A percentile compares a stretch with the other conserved stretches of the same genome.
phyloP scores from a whole-genome alignment of 2,888 invertebrate genomes.

The Tuberolachnus salignus region DNA sequence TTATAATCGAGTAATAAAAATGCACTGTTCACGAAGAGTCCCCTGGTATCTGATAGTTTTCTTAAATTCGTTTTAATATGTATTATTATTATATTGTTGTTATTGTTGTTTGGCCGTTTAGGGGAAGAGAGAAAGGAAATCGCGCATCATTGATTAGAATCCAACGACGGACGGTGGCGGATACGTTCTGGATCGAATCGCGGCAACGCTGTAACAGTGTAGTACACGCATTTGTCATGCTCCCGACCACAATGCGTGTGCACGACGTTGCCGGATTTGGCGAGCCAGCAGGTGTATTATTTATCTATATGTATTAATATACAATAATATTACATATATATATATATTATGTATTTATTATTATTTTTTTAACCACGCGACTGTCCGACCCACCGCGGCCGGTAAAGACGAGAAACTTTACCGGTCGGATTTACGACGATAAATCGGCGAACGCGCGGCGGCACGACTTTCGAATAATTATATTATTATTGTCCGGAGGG shows the following conservation, averaged over 20 bases:
- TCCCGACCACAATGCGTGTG: not conserved
- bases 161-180: conserved; percentile 44
- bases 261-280: conserved; percentile 41
- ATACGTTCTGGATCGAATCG: conserved; percentile 10
- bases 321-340: too few relatives aligned
- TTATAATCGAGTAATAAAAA: too few relatives aligned
- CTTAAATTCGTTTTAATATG: too few relatives aligned
- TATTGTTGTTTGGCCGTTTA: conserved; percentile 18
- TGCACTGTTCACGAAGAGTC: too few relatives aligned
- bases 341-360: not conserved
- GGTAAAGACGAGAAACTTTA: conserved; percentile 4
- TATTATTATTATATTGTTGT: conserved; percentile 33
- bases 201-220: conserved; percentile 46
- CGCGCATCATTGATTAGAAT: conserved; percentile 53
- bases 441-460: not conserved
- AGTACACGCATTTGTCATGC: conserved; percentile 41
- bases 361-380: not conserved
- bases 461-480: not conserved
- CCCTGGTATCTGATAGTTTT: too few relatives aligned
- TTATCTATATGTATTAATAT: too few relatives aligned
- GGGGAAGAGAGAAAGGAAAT: conserved; percentile 45
- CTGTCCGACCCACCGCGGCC: conserved; percentile 3
- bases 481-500: not conserved
- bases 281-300: conserved; percentile 27
- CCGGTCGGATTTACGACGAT: not conserved